Conservation (phyloP, 2,113 vertebrate species). For the Actenoides lindsayi region DNA sequence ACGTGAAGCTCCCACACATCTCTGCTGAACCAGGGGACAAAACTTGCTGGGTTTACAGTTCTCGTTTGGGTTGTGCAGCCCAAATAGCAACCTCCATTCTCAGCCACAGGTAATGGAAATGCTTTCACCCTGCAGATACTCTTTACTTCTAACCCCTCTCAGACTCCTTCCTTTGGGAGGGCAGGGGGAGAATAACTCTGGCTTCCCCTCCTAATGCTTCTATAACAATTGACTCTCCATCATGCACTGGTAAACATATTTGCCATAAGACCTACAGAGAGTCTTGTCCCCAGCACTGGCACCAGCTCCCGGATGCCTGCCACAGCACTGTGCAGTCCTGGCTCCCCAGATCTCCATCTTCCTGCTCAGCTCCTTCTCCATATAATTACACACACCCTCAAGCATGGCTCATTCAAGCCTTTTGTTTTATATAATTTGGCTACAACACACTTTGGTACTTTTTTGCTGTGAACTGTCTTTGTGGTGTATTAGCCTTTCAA, state of each 20-base stretch:
- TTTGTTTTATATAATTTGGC: constrained; percentile 5
- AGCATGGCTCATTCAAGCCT: neutral
- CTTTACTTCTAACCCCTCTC: neutral
- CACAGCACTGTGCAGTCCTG: neutral
- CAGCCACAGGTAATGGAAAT: neutral
- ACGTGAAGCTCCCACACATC: neutral
- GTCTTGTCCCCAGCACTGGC: neutral
- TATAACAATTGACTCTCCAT: neutral
- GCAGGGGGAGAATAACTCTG: neutral
- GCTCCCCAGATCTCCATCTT: neutral
- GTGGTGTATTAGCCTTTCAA: constrained; percentile 60
- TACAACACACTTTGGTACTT: neutral
- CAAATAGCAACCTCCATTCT: neutral
- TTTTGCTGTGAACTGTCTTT: constrained; percentile 48
- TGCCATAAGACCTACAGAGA: neutral
- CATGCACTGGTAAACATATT: neutral
- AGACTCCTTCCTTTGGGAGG: neutral
- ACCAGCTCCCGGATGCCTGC: rapidly evolving
- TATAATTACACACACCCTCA: neutral
- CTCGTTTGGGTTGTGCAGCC: neutral
- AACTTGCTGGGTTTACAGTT: neutral
- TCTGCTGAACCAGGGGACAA: neutral
- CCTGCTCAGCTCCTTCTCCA: neutral
- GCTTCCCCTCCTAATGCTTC: neutral
- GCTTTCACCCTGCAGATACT: neutral